phyloP scores from a whole-genome alignment of 2,888 invertebrate species.

The Parnassius smintheus region DNA sequence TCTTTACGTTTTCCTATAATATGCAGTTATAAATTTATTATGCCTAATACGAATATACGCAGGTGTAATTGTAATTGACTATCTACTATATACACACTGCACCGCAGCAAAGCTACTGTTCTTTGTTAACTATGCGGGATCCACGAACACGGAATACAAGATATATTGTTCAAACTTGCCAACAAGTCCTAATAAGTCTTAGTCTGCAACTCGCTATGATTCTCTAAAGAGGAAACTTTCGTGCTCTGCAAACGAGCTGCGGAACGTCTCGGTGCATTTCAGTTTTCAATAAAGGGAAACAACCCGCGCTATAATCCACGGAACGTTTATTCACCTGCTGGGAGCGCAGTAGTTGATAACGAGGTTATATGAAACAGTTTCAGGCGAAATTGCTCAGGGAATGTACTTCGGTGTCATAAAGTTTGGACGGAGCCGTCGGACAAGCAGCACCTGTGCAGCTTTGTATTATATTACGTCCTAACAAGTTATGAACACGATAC shows the following conservation, averaged over 20 bases:
- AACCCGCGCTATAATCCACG: conserved; percentile 62
- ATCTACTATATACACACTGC: background rate
- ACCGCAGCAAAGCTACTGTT: background rate
- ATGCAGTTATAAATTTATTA: too few species aligned
- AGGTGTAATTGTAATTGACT: background rate
- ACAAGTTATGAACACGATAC: conserved; percentile 42
- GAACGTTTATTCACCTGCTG: conserved; percentile 65
- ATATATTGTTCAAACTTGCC: conserved; percentile 8
- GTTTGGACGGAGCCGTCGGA: conserved; percentile 63
- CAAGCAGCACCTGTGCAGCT: conserved; percentile 51
- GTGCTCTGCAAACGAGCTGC: conserved; percentile 20
- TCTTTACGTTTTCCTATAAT: too few species aligned
- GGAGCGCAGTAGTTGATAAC: conserved; percentile 64
- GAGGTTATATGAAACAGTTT: conserved; percentile 72
- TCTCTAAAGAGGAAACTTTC: conserved; percentile 4
- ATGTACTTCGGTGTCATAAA: conserved; percentile 73
- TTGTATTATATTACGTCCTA: conserved; percentile 58
- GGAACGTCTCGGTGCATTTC: conserved; percentile 36
- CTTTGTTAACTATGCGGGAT: conserved; percentile 12
- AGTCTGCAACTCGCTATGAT: conserved; percentile 21
- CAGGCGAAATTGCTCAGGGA: conserved; percentile 66
- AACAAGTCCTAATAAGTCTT: conserved; percentile 7
- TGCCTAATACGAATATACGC: too few species aligned
- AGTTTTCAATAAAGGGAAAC: conserved; percentile 70
- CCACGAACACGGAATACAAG: conserved; percentile 2